Conservation (phyloP, 2,113 vertebrate genomes). For the Syngnathus typhle region DNA sequence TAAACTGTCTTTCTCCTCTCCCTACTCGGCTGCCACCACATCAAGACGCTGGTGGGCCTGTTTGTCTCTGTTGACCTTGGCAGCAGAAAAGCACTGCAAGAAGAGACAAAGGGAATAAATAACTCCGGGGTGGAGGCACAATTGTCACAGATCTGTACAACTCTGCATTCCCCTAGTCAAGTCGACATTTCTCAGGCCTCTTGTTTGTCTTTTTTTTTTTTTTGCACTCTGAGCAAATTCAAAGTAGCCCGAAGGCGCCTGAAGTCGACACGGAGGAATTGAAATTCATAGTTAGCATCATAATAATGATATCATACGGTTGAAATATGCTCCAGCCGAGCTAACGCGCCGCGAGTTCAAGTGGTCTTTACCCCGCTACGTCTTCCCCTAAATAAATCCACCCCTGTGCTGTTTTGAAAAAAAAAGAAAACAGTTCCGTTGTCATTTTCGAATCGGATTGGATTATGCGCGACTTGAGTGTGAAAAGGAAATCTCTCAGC, state of each 20-base stretch:
- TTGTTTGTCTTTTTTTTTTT: conserved; percentile 52
- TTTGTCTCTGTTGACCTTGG: conserved; percentile 99
- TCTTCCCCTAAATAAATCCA: conserved; percentile 75
- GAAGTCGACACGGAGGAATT: conserved; percentile 80
- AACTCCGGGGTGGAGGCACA: conserved; percentile 54
- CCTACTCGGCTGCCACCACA: conserved; percentile 70
- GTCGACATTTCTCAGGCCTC: conserved; percentile 40
- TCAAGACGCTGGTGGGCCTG: conserved; percentile 95
- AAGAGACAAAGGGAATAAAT: conserved; percentile 57
- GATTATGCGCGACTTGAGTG: conserved; percentile 42
- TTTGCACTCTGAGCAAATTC: conserved; percentile 66
- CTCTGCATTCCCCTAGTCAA: conserved; percentile 35
- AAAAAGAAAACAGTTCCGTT: conserved; percentile 6
- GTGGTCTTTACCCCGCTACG: conserved; percentile 73
- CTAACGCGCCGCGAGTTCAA: conserved; percentile 74
- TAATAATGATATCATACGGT: conserved; percentile 68
- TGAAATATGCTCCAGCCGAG: conserved; percentile 66
- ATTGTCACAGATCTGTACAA: conserved; percentile 57
- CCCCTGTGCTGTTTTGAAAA: conserved; percentile 63
- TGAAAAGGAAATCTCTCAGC: conserved; percentile 86
- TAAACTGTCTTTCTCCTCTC: conserved; percentile 21
- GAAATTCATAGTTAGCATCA: conserved; percentile 75
- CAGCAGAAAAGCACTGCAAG: conserved; percentile 87
- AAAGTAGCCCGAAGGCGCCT: conserved; percentile 75
- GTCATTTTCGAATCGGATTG: conserved; percentile 15